A percentile compares a stretch with the other conserved stretches of the same genome.
Evolutionary conservation across 2,113 vertebrate genomes (phyloP).

Genomic region (Upupa epops): DNA sequence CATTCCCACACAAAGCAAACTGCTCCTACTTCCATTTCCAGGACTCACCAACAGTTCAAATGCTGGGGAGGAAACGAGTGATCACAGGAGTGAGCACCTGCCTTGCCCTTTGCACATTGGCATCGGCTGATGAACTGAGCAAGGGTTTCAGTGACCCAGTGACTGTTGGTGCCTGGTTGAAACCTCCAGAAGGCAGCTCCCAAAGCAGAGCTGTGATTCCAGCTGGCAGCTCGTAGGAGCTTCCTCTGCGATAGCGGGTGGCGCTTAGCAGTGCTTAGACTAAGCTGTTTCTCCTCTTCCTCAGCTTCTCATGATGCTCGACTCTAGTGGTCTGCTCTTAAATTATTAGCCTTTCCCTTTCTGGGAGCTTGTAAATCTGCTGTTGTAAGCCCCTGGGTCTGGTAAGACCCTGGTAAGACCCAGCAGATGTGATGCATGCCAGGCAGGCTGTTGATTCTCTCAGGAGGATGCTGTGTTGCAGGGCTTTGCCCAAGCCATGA

Average conservation of each 20-base stretch:
- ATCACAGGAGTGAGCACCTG: constrained; percentile 46
- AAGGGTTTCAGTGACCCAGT: constrained; percentile 54
- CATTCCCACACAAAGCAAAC: background rate
- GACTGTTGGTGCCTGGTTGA: constrained; percentile 66
- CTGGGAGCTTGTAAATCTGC: constrained; percentile 13
- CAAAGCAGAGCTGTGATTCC: constrained; percentile 33
- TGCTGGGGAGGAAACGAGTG: constrained; percentile 46
- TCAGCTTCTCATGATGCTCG: constrained; percentile 14
- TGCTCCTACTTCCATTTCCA: background rate
- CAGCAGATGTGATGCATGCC: background rate
- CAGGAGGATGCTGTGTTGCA: background rate
- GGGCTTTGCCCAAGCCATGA: background rate
- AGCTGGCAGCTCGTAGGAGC: background rate
- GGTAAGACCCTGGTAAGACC: too few species aligned
- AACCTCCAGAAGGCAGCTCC: constrained; percentile 40
- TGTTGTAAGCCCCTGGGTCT: background rate
- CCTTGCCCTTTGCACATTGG: constrained; percentile 20
- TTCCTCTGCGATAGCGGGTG: background rate
- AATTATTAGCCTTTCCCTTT: constrained; percentile 2
- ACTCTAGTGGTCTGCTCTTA: constrained; percentile 18
- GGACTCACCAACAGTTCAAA: background rate
- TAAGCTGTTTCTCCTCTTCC: constrained; percentile 38
- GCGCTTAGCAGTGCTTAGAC: constrained; percentile 37
- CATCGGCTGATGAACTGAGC: constrained; percentile 63
- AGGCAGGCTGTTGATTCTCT: background rate